phyloP scores from a whole-genome alignment of 2,113 vertebrate genomes.

The Motacilla tschutschensis region DNA sequence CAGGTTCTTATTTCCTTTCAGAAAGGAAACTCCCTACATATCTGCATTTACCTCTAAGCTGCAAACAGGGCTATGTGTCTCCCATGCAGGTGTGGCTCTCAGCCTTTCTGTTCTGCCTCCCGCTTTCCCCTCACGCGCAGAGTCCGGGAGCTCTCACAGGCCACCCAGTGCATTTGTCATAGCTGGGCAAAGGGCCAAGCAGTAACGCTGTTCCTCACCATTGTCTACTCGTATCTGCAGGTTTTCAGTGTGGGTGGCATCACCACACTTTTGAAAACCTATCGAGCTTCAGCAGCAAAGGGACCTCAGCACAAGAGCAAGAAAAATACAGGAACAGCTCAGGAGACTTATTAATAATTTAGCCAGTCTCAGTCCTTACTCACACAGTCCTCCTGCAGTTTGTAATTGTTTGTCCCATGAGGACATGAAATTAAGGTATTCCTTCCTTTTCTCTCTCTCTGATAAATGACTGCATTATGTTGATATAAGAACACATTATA shows the following conservation, averaged over 20 bases:
- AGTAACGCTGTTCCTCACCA: neutral
- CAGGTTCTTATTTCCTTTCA: neutral
- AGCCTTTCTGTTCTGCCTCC: neutral
- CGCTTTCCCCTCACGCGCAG: accelerated
- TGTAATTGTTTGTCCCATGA: neutral
- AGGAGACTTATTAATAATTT: neutral
- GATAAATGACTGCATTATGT: neutral
- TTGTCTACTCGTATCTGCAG: neutral
- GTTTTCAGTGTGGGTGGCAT: neutral
- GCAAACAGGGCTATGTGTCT: neutral
- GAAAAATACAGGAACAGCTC: neutral
- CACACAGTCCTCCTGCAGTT: neutral
- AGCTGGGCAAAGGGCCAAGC: neutral
- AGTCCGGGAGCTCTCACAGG: neutral
- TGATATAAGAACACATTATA: conserved; percentile 1
- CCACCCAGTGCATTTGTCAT: neutral
- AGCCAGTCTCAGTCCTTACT: neutral
- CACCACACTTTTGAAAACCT: neutral
- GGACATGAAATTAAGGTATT: conserved; percentile 1
- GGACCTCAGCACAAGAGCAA: neutral
- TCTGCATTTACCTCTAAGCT: neutral
- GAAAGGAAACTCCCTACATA: neutral
- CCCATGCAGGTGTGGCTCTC: neutral
- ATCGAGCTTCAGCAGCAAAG: neutral
- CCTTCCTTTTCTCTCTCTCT: neutral